Conservation (phyloP, 2,888 invertebrate genomes). For the Macrophya alboannulata region DNA sequence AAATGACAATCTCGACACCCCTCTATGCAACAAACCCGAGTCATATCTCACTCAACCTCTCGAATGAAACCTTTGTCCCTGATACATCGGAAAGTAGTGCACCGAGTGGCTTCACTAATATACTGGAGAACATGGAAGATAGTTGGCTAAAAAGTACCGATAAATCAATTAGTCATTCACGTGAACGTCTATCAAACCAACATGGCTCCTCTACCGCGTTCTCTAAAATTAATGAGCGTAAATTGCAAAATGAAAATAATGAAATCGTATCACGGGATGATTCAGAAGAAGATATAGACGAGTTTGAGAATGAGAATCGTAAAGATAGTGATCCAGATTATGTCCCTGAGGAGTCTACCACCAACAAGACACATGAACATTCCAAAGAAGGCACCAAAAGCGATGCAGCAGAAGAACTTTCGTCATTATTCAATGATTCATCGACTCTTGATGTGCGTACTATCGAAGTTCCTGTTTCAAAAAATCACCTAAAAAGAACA, state of each 20-base stretch:
- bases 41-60: neutral
- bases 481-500: conserved; percentile 55
- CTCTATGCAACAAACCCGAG: neutral
- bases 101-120: neutral
- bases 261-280: neutral
- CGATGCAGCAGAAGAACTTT: neutral
- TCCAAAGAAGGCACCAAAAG: neutral
- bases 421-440: neutral
- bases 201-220: neutral
- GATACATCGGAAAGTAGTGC: conserved; percentile 8
- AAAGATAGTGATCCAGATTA: conserved; percentile 1
- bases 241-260: conserved; percentile 15
- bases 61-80: neutral
- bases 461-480: neutral
- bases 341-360: neutral
- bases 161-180: neutral
- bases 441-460: conserved; percentile 7
- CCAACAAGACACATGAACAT: neutral
- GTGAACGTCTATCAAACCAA: neutral
- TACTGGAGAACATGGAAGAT: neutral
- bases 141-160: neutral
- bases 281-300: neutral
- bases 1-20: conserved; percentile 1
- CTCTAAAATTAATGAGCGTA: neutral
- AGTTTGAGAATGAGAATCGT: neutral